A percentile compares a stretch with the other conserved stretches of the same genome.
Evolutionary conservation across 2,888 invertebrate species (phyloP).

Genomic region (Salpingus planirostris): DNA sequence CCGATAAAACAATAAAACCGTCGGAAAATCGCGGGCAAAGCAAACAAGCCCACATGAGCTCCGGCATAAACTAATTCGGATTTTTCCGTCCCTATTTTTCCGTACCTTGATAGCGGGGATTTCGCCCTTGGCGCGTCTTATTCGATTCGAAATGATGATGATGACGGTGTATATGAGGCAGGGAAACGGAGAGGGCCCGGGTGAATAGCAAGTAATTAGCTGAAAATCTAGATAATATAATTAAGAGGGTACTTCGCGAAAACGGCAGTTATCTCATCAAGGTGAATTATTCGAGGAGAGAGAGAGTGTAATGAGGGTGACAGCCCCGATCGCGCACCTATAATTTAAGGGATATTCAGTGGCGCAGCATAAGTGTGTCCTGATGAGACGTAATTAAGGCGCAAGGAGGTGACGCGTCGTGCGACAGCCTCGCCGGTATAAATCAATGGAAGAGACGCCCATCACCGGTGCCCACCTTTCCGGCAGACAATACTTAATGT

Average conservation of each 20-base stretch:
- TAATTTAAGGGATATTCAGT: constrained; percentile 34
- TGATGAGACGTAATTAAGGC: constrained; percentile 35
- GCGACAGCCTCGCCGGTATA: no score
- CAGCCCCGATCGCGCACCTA: no score
- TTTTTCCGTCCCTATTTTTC: no score
- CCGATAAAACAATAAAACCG: constrained; percentile 2
- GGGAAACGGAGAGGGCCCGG: background rate
- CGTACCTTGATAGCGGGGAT: no score
- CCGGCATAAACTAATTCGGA: no score
- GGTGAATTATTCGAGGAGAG: constrained; percentile 32
- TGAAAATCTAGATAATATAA: constrained; percentile 31
- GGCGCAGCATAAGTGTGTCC: no score
- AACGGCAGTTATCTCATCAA: constrained; percentile 37
- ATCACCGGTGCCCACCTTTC: background rate
- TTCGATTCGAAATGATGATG: no score
- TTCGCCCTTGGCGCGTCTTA: no score
- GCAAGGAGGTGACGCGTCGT: background rate
- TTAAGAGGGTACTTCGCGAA: constrained; percentile 32
- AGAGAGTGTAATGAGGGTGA: constrained; percentile 18
- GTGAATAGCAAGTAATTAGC: constrained; percentile 31
- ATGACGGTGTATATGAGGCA: background rate
- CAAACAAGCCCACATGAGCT: no score
- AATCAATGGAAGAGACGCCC: background rate
- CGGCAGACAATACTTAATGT: background rate
- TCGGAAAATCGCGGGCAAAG: background rate